Conservation (phyloP, 2,888 invertebrate species). For the Agrochola litura region DNA sequence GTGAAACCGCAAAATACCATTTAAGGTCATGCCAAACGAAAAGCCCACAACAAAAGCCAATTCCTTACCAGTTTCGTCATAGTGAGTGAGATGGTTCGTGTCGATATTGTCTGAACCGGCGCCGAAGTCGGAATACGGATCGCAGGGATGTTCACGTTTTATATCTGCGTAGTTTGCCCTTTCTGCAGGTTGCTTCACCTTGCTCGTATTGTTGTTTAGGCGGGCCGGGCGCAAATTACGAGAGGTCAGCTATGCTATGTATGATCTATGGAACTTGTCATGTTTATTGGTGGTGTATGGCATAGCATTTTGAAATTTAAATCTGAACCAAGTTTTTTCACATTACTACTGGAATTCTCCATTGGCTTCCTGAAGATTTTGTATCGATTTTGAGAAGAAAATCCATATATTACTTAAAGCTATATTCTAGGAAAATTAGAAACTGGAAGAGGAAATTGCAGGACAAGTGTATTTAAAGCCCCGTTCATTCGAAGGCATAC, state of each 20-base stretch:
- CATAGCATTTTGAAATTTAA: slow-evolving; percentile 13
- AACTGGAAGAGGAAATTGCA: not conserved
- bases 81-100: slow-evolving; percentile 71
- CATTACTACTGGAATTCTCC: not conserved
- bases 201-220: slow-evolving; percentile 85
- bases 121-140: slow-evolving; percentile 79
- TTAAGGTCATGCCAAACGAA: slow-evolving; percentile 50
- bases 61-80: slow-evolving; percentile 85
- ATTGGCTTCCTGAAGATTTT: not conserved
- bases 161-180: slow-evolving; percentile 87
- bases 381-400: not conserved
- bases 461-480: not conserved
- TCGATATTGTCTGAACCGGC: slow-evolving; percentile 74
- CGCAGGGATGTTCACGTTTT: slow-evolving; percentile 86
- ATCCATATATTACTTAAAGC: not conserved
- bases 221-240: slow-evolving; percentile 73
- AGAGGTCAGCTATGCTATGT: slow-evolving; percentile 63
- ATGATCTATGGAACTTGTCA: slow-evolving; percentile 62
- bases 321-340: not conserved
- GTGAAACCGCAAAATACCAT: slow-evolving; percentile 48
- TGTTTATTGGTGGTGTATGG: slow-evolving; percentile 43
- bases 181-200: slow-evolving; percentile 87
- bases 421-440: not conserved
- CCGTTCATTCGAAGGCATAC: not conserved
- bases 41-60: slow-evolving; percentile 55